Conservation (phyloP, 1,140 invertebrate species). For the Panonychus citri region DNA sequence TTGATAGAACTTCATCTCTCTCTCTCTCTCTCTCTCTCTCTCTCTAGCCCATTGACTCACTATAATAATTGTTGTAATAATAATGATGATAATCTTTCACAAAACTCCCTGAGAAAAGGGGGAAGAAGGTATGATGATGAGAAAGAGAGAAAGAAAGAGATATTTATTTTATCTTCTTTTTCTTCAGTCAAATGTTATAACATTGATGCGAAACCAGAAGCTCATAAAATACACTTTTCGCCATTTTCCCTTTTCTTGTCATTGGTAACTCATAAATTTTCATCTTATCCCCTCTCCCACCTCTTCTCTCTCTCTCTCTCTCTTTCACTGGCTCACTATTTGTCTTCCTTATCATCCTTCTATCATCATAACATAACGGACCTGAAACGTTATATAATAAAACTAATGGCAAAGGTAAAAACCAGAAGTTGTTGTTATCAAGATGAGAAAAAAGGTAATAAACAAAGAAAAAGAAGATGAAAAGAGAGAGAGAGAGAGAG, state of each 20-base stretch:
- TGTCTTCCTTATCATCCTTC: not conserved
- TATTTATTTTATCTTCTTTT: not conserved
- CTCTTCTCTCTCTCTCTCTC: not conserved
- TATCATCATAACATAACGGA: not conserved
- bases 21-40: not conserved
- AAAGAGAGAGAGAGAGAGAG: too few species aligned
- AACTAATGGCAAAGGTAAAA: not conserved
- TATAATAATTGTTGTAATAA: too few species aligned
- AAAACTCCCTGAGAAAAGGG: not conserved
- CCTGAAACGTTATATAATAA: not conserved
- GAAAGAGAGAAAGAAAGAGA: not conserved
- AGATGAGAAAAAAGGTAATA: not conserved
- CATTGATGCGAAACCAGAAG: not conserved
- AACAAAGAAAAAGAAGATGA: not conserved
- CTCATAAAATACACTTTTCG: not conserved
- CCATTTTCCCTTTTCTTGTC: not conserved
- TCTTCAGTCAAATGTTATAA: not conserved
- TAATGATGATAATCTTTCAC: not conserved
- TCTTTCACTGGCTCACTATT: not conserved
- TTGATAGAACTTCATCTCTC: not conserved
- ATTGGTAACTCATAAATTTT: not conserved
- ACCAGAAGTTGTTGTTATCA: not conserved
- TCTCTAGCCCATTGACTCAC: not conserved
- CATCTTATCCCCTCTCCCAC: not conserved
- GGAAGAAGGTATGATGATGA: too few species aligned